Percentiles rank a stretch among this genome's conserved stretches.
Conservation (phyloP, 2,113 vertebrate species). For the Hippoglossus stenolepis region DNA sequence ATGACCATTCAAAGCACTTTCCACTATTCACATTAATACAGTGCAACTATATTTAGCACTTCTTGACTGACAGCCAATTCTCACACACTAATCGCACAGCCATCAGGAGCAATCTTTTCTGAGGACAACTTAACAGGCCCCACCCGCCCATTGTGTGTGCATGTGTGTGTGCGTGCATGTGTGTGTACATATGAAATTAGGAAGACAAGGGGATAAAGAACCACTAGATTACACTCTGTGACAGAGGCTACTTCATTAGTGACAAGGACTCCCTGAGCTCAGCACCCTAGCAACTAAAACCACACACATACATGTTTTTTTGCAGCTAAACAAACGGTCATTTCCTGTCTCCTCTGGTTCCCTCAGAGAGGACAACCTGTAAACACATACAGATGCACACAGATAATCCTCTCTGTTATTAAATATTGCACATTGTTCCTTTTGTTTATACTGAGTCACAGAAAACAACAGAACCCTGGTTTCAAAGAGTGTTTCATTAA, state of each 20-base stretch:
- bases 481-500: too few relatives aligned
- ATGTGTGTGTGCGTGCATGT: constrained; percentile 10
- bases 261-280: constrained; percentile 70
- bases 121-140: too few relatives aligned
- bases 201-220: constrained; percentile 1
- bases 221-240: constrained; percentile 11
- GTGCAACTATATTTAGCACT: too few relatives aligned
- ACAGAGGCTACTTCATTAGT: constrained; percentile 74
- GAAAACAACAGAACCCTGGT: too few relatives aligned
- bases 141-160: constrained; percentile 3
- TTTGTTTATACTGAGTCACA: too few relatives aligned
- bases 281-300: constrained; percentile 58
- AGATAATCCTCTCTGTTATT: too few relatives aligned
- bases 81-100: too few relatives aligned
- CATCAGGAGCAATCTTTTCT: too few relatives aligned
- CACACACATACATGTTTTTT: constrained; percentile 37
- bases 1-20: too few relatives aligned
- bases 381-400: neutral
- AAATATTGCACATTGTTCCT: too few relatives aligned
- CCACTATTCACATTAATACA: too few relatives aligned
- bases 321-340: constrained; percentile 67
- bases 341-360: constrained; percentile 67
- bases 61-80: too few relatives aligned
- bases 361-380: constrained; percentile 81
- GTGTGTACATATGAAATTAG: constrained; percentile 15